A percentile compares a stretch with the other conserved stretches of the same genome.
phyloP scores from a whole-genome alignment of 2,888 invertebrate species.

The Macaria liturata region DNA sequence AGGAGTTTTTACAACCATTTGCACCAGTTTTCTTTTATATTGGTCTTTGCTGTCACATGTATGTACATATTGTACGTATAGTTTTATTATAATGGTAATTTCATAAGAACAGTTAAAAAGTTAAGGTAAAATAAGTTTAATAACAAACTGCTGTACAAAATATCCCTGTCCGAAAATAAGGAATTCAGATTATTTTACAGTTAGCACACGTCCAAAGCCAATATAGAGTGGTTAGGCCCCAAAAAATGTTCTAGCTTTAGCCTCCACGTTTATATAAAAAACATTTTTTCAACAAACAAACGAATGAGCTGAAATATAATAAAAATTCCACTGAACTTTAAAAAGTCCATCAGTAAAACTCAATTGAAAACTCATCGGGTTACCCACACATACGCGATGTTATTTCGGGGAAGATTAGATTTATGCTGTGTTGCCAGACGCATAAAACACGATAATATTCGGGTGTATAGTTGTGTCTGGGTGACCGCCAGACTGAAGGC shows the following conservation, averaged over 20 bases:
- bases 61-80: no score
- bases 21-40: no score
- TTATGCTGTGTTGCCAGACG: slow-evolving; percentile 53
- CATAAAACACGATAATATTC: slow-evolving; percentile 48
- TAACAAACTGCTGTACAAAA: no score
- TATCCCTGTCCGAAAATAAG: no score
- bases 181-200: no score
- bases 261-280: slow-evolving; percentile 19
- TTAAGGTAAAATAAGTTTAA: no score
- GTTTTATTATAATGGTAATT: no score
- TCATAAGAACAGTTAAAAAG: no score
- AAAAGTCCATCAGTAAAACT: slow-evolving; percentile 19
- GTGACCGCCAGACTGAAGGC: slow-evolving; percentile 44
- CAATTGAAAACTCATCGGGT: slow-evolving; percentile 21
- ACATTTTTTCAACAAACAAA: background rate
- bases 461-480: slow-evolving; percentile 40
- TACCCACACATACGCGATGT: slow-evolving; percentile 17
- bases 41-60: no score
- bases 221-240: no score
- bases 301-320: slow-evolving; percentile 1
- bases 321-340: slow-evolving; percentile 2
- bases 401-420: slow-evolving; percentile 42
- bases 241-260: background rate
- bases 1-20: no score
- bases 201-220: no score